Base-by-base conservation (phyloP, 1,140 invertebrate genomes). In the Brachionus koreanus region DNA sequence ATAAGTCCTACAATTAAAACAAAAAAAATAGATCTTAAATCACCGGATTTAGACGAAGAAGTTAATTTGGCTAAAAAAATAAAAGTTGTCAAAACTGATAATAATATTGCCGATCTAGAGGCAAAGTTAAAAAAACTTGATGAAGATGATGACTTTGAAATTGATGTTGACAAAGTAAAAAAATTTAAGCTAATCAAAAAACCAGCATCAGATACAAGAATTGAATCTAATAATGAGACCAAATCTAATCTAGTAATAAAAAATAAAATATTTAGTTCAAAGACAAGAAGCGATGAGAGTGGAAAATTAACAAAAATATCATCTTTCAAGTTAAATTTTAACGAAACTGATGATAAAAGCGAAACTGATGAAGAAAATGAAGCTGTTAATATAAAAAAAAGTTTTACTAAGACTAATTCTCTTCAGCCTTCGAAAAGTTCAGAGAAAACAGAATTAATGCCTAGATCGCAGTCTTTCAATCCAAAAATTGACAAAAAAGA, bases 251-350 rank as follows among this genome's bases (percentile, higher is more conserved):
- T 46, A 10, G n/a, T 74, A 25, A 46, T 74, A 13, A 74, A 74
- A 46, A 43, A 74, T 46, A 74, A 74, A 74, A 74, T 74, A 46
- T 74, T 74, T n/a, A 74, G 43, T 25, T 74, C 69, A 0, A 74
- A 74, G 29, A 12, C 37, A 25, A 43, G 42, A 74, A 46, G 12
- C 5, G 43, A 74, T 46, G 23, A 43, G 23, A n/a, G 6, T 12
- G 9, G 43, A 25, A 74, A 74, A 42, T 10, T 19, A 10, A 10
- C 37, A n/a, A 72, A 74, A 33, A 25, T 74, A 9, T 46, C 39
- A 13, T 25, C 39, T 9, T 74, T 74, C 13, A 74, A 49, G 10
- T 5, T 74, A 10, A 46, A 74, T 33, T 74, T 74, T 49, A 74
- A 74, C 10, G 42, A 74, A 10, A 19, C 42, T 39, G 65, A 39